Evolutionary conservation across 2,888 invertebrate genomes (phyloP).

Genomic region (Rapana venosa): DNA sequence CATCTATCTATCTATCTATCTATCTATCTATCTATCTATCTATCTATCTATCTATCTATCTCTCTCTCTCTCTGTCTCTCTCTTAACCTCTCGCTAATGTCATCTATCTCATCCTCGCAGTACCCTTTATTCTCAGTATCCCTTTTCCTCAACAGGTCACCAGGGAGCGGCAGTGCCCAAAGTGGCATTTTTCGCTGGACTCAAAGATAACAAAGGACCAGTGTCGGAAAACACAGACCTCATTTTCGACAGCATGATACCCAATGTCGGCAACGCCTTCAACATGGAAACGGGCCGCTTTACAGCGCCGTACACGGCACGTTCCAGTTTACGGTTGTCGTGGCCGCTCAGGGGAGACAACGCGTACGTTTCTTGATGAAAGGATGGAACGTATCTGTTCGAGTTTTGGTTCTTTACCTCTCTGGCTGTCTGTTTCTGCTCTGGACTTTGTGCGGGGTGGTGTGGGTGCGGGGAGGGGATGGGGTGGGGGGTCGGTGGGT

Average conservation of each 20-base stretch:
- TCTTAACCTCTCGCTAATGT: too few relatives aligned
- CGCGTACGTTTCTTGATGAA: slow-evolving; percentile 65
- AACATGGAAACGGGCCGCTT: slow-evolving; percentile 69
- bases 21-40: too few relatives aligned
- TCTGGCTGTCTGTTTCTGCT: not conserved
- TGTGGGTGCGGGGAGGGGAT: not conserved
- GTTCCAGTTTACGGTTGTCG: slow-evolving; percentile 75
- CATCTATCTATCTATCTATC: too few relatives aligned
- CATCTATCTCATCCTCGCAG: too few relatives aligned
- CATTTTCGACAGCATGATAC: slow-evolving; percentile 72
- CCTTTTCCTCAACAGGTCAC: slow-evolving; percentile 58
- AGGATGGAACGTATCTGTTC: slow-evolving; percentile 44
- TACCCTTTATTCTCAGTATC: not conserved
- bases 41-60: too few relatives aligned
- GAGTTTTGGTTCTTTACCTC: not conserved
- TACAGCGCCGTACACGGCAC: slow-evolving; percentile 74
- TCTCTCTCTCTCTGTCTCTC: too few relatives aligned
- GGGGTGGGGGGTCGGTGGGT: not conserved
- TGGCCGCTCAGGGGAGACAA: slow-evolving; percentile 76
- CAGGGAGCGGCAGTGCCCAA: slow-evolving; percentile 57
- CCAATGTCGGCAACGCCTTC: slow-evolving; percentile 74
- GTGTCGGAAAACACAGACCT: slow-evolving; percentile 69
- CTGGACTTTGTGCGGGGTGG: too few relatives aligned
- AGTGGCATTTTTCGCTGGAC: slow-evolving; percentile 76
- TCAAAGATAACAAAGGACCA: slow-evolving; percentile 72